These are phyloP conservation scores for Hyperopisus bebe DNA, from an alignment of 2,113 vertebrate genomes.

Conservation along the genomic window DNA sequence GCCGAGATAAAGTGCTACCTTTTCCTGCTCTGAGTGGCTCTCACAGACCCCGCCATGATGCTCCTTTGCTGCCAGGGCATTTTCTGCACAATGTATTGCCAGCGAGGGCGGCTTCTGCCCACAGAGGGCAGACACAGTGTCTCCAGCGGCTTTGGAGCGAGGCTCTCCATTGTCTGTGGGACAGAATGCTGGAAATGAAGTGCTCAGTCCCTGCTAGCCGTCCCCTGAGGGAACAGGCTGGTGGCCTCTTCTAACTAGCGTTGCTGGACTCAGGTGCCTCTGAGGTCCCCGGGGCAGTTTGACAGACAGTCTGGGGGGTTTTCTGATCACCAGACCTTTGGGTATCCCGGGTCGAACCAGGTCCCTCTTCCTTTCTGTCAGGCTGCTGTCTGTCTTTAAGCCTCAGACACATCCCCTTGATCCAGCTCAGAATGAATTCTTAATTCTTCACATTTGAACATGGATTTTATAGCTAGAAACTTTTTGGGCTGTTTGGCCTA, in stretches of 20 bases:
- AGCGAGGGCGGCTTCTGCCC: neutral
- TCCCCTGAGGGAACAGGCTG: neutral
- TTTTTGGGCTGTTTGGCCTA: neutral
- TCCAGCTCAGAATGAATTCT: neutral
- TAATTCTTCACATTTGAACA: neutral
- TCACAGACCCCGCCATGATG: slow-evolving; percentile 35
- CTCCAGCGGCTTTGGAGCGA: neutral
- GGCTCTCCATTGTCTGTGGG: neutral
- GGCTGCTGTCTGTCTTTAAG: neutral
- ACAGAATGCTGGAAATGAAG: neutral
- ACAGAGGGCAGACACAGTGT: neutral
- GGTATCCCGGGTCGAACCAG: neutral
- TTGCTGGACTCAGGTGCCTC: neutral
- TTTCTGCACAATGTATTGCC: slow-evolving; percentile 11
- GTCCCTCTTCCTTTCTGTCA: neutral
- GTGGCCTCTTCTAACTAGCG: neutral
- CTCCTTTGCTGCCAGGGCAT: slow-evolving; percentile 17
- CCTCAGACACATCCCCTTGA: neutral
- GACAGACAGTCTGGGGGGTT: neutral
- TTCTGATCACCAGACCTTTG: neutral
- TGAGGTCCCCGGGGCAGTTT: neutral
- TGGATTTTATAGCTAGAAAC: neutral
- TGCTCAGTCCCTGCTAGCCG: neutral
- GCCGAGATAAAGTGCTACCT: slow-evolving; percentile 3
- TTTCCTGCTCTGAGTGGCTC: slow-evolving; percentile 31